Evolutionary conservation across 2,113 vertebrate genomes (phyloP).

Genomic region (Aptenodytes forsteri): DNA sequence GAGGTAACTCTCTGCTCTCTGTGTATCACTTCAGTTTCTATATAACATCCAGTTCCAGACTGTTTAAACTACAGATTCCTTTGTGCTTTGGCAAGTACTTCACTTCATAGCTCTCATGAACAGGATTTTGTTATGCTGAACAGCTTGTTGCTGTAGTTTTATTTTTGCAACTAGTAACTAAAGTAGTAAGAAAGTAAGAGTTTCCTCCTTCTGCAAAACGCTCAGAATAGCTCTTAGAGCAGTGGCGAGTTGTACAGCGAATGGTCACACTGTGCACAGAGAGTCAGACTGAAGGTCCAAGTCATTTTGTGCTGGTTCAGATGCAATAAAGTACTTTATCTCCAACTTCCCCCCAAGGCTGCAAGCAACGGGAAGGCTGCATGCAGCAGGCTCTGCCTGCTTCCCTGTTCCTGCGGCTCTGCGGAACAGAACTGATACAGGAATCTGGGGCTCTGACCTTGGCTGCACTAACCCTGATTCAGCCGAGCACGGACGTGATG

Average conservation of each 20-base stretch:
- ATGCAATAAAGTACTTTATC: not conserved
- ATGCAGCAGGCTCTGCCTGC: not conserved
- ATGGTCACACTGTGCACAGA: not conserved
- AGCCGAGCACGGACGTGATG: not conserved
- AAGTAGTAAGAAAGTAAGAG: not conserved
- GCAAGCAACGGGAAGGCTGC: not conserved
- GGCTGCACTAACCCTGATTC: not conserved
- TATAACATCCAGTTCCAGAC: not conserved
- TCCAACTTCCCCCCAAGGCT: not conserved
- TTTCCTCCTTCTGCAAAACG: not conserved
- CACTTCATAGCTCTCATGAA: not conserved
- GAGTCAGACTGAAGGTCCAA: not conserved
- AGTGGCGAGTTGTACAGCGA: not conserved
- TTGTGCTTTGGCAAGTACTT: conserved; percentile 44
- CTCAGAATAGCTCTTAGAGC: not conserved
- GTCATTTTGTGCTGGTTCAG: not conserved
- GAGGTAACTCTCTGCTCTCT: not conserved
- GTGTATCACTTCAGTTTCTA: not conserved
- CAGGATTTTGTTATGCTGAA: not conserved
- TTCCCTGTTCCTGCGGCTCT: not conserved
- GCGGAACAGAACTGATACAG: not conserved
- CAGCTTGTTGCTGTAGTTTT: conserved; percentile 21
- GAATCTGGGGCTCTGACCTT: not conserved
- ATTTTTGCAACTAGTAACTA: not conserved
- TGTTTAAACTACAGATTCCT: conserved; percentile 70